Evolutionary conservation across 2,888 invertebrate genomes (phyloP).

Genomic region (Portevinia maculata): DNA sequence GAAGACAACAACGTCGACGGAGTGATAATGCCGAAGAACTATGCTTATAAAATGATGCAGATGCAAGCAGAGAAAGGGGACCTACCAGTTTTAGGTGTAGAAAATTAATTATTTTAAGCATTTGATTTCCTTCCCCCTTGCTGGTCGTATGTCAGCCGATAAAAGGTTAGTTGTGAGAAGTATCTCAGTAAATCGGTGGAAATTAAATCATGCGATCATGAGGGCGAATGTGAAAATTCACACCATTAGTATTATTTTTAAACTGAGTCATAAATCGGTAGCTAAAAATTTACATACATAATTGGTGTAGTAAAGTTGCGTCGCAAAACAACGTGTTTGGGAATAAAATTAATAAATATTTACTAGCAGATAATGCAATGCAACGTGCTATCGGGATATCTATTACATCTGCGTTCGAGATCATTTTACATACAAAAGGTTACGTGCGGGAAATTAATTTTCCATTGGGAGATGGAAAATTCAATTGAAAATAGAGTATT

Average conservation of each 20-base stretch:
- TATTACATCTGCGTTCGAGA: too few relatives aligned
- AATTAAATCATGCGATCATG: too few relatives aligned
- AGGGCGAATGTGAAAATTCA: not conserved
- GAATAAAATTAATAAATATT: not conserved
- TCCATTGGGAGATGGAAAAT: too few relatives aligned
- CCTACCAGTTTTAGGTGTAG: not conserved
- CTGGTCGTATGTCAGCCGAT: not conserved
- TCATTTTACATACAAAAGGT: too few relatives aligned
- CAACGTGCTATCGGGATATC: too few relatives aligned
- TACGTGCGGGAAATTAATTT: too few relatives aligned
- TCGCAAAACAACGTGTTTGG: not conserved
- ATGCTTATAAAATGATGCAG: constrained; percentile 23
- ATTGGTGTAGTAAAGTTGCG: not conserved
- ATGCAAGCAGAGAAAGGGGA: not conserved
- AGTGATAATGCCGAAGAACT: constrained; percentile 29
- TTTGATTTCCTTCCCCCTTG: not conserved
- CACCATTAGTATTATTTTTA: not conserved
- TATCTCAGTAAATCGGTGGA: not conserved
- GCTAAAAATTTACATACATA: not conserved
- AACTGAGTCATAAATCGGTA: not conserved
- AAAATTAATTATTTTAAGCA: not conserved
- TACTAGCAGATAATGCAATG: too few relatives aligned
- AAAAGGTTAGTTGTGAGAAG: not conserved
- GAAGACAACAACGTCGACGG: constrained; percentile 3
- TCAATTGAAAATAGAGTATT: too few relatives aligned